Conservation (phyloP, 2,797 vertebrate species). For the Semotilus atromaculatus region DNA sequence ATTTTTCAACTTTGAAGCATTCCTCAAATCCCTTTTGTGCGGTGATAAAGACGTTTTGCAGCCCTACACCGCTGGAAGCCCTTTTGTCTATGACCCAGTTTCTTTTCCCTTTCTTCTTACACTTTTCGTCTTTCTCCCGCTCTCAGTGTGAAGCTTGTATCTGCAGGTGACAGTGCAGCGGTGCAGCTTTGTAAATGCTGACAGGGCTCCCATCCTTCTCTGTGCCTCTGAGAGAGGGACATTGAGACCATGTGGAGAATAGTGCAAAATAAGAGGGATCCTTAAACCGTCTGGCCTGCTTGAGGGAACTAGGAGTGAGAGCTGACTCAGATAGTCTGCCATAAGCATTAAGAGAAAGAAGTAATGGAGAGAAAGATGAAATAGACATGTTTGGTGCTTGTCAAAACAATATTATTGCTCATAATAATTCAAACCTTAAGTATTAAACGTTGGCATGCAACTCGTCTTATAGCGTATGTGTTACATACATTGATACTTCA, state of each 20-base stretch:
- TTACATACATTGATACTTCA: too few relatives aligned
- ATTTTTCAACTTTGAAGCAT: constrained; percentile 26
- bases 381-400: background rate
- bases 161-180: constrained; percentile 48
- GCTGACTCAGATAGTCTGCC: background rate
- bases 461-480: background rate
- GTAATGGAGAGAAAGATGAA: background rate
- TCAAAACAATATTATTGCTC: background rate
- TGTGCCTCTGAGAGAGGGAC: constrained; percentile 68
- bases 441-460: background rate
- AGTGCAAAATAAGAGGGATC: constrained; percentile 13
- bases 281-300: constrained; percentile 17
- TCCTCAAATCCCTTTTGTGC: constrained; percentile 49
- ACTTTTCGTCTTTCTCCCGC: constrained; percentile 40
- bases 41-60: constrained; percentile 36
- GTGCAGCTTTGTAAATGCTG: constrained; percentile 51
- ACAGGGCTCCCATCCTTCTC: constrained; percentile 44
- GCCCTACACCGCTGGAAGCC: constrained; percentile 26
- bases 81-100: constrained; percentile 56
- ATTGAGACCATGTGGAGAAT: background rate
- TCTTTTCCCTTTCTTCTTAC: constrained; percentile 40
- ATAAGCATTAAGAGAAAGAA: background rate
- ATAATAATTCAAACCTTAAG: background rate
- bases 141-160: constrained; percentile 38
- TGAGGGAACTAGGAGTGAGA: constrained; percentile 13